Percentiles rank a stretch among this genome's conserved stretches.
phyloP scores from a whole-genome alignment of 2,113 vertebrate genomes.

The Channa maculata region DNA sequence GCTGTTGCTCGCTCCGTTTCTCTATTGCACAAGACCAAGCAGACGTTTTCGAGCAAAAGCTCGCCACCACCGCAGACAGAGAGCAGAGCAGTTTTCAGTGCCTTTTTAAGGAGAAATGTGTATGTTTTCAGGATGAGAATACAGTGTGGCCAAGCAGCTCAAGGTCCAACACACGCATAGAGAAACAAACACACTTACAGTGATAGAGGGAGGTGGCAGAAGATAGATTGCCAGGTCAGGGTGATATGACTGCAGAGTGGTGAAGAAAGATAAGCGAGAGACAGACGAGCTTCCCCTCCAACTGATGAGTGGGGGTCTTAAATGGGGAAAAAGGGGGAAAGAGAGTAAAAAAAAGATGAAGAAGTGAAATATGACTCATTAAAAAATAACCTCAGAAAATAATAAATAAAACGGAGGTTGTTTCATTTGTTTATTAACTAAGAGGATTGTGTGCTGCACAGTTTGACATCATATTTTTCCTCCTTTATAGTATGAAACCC shows the following conservation, averaged over 20 bases:
- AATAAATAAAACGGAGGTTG: background rate
- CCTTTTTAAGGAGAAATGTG: slow-evolving; percentile 25
- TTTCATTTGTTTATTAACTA: background rate
- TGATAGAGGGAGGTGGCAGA: slow-evolving; percentile 28
- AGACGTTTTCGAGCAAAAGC: slow-evolving; percentile 32
- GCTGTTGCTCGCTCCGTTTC: slow-evolving; percentile 25
- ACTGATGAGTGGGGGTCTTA: slow-evolving; percentile 48
- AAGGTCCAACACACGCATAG: slow-evolving; percentile 51
- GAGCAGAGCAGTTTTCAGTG: slow-evolving; percentile 14
- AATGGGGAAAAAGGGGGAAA: slow-evolving; percentile 39
- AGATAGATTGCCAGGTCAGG: slow-evolving; percentile 77
- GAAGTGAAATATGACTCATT: slow-evolving; percentile 38
- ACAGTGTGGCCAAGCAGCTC: slow-evolving; percentile 38
- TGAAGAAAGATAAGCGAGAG: slow-evolving; percentile 74
- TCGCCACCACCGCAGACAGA: slow-evolving; percentile 9
- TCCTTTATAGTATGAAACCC: background rate
- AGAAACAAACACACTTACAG: slow-evolving; percentile 24
- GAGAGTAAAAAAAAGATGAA: slow-evolving; percentile 9
- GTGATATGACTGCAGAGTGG: slow-evolving; percentile 71
- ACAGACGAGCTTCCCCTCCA: slow-evolving; percentile 53
- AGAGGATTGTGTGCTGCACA: background rate
- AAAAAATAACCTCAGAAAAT: slow-evolving; percentile 20
- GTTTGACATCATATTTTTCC: background rate
- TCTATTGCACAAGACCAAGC: slow-evolving; percentile 49
- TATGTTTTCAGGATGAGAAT: slow-evolving; percentile 14